A percentile compares a stretch with the other conserved stretches of the same genome.
Evolutionary conservation across 2,797 vertebrate genomes (phyloP).

Genomic region (Ispidina picta): DNA sequence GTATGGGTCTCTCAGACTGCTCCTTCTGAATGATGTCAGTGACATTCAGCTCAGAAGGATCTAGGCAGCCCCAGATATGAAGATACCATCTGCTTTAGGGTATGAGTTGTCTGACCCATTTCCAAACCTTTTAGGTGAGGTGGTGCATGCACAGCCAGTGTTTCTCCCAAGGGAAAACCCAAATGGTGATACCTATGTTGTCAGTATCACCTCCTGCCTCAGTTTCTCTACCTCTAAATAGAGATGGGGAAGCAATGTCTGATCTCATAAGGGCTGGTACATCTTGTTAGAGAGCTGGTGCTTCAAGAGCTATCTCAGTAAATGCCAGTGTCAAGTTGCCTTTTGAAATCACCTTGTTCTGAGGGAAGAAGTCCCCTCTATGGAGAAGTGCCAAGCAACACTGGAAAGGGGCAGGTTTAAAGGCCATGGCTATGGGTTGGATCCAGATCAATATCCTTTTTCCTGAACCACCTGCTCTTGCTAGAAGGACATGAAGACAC

Average conservation of each 20-base stretch:
- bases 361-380: neutral
- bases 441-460: neutral
- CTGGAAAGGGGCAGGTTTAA: constrained; percentile 1
- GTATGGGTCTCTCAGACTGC: neutral
- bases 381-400: neutral
- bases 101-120: neutral
- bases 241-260: neutral
- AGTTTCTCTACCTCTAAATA: neutral
- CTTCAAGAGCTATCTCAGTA: rapidly evolving
- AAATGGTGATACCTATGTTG: neutral
- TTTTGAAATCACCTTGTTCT: neutral
- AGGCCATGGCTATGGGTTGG: neutral
- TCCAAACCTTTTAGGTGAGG: neutral
- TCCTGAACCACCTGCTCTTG: neutral
- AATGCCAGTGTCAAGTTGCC: neutral
- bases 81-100: rapidly evolving
- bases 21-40: no score
- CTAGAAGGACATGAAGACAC: neutral
- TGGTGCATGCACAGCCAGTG: neutral
- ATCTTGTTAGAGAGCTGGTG: neutral
- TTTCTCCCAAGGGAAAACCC: neutral
- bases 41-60: neutral
- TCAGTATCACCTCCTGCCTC: neutral
- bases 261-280: rapidly evolving
- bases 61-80: neutral